Evolutionary conservation across 2,113 vertebrate genomes (phyloP).

Genomic region (Muntiacus muntjak): DNA sequence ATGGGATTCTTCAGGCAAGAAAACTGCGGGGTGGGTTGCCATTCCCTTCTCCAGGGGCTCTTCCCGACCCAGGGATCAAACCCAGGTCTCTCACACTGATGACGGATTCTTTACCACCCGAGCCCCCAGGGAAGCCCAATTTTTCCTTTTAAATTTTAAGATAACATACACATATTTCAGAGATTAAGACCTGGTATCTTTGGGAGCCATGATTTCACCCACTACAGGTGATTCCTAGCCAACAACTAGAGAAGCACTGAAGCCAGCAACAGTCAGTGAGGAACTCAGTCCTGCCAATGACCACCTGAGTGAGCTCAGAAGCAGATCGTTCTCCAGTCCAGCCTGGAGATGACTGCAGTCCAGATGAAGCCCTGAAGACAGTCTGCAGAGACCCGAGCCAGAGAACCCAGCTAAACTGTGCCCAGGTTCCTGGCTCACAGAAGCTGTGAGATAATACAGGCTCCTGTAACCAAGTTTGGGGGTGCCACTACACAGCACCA

Average conservation of each 20-base stretch:
- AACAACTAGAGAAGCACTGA: background rate
- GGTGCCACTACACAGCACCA: background rate
- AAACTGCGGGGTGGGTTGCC: background rate
- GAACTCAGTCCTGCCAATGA: background rate
- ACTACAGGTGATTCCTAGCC: background rate
- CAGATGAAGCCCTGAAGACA: background rate
- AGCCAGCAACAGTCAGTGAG: no score
- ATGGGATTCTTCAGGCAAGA: background rate
- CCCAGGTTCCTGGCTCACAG: background rate
- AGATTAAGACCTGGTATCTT: background rate
- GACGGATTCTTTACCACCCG: background rate
- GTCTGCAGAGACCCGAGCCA: background rate
- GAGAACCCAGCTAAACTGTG: background rate
- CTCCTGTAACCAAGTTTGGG: background rate
- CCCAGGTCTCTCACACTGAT: background rate
- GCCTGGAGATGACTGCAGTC: background rate
- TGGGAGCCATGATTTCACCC: background rate
- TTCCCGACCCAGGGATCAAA: background rate
- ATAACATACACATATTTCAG: background rate
- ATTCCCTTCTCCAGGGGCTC: background rate
- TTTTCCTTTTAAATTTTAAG: background rate
- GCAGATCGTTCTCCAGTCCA: background rate
- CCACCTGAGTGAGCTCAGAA: background rate
- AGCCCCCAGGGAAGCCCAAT: background rate
- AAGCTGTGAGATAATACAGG: background rate